Evolutionary conservation across 2,113 vertebrate genomes (phyloP).

Genomic region (Prunella himalayana): DNA sequence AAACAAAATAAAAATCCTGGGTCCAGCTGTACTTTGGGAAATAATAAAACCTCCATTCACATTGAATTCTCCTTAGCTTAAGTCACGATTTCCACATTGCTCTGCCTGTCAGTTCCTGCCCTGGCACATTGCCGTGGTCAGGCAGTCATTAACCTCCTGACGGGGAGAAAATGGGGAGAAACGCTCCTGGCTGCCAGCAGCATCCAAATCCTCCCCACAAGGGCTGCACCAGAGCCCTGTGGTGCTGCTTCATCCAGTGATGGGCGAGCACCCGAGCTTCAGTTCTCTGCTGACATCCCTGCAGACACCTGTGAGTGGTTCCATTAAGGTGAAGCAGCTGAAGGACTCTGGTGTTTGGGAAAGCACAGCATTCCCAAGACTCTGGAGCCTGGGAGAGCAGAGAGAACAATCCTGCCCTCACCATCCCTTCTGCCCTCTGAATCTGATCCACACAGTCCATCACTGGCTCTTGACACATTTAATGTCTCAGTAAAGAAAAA

Average conservation of each 20-base stretch:
- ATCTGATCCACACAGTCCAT: slow-evolving; percentile 33
- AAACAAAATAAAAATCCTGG: background rate
- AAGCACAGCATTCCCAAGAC: rapidly evolving
- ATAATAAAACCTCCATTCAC: background rate
- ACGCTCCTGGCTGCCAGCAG: background rate
- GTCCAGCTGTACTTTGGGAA: background rate
- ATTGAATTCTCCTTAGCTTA: background rate
- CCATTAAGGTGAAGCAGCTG: background rate
- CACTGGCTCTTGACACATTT: slow-evolving; percentile 35
- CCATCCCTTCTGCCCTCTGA: background rate
- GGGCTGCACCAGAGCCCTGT: background rate
- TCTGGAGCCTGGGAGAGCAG: background rate
- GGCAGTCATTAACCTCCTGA: background rate
- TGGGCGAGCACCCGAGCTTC: rapidly evolving
- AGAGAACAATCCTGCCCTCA: background rate
- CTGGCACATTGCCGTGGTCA: background rate
- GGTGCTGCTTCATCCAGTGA: background rate
- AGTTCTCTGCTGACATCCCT: background rate
- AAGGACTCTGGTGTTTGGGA: background rate
- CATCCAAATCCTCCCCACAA: background rate
- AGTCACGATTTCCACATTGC: background rate
- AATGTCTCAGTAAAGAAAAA: slow-evolving; percentile 59
- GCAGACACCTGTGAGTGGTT: rapidly evolving
- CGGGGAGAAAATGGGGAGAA: background rate
- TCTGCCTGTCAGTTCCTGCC: background rate